Evolutionary conservation across 2,888 invertebrate genomes (phyloP), one percentile per base, ranked within the genome.

Genomic region (Smittia aterrima): DNA sequence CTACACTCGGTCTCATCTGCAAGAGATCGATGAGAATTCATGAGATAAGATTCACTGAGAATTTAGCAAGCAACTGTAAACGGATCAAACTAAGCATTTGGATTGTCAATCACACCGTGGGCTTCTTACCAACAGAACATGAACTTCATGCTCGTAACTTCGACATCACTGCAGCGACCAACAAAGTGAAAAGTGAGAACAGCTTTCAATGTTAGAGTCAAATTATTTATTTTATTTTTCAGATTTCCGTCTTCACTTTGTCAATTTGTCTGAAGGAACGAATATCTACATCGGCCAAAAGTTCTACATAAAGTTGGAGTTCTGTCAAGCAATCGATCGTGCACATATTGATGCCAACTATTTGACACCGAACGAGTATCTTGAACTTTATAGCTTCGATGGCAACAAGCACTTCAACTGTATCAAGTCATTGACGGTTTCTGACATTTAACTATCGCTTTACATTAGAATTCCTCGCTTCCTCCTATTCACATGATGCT

Each of bases 221-320:
- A n/a, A n/a, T n/a, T n/a, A n/a, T n/a, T n/a, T n/a, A n/a, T n/a
- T n/a, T n/a, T n/a, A n/a, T n/a, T n/a, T n/a, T n/a, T n/a, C n/a
- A n/a, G n/a, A n/a, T n/a, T n/a, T n/a, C n/a, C n/a, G n/a, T n/a
- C n/a, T n/a, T n/a, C n/a, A n/a, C n/a, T n/a, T n/a, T n/a, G n/a
- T n/a, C n/a, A n/a, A n/a, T n/a, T n/a, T n/a, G n/a, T n/a, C n/a
- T n/a, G n/a, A n/a, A n/a, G n/a, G n/a, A n/a, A n/a, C n/a, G n/a
- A n/a, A n/a, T n/a, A n/a, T n/a, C n/a, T 70, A 41, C 41, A 16
- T 53, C 3, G 70, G 70, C n/a, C 70, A 70, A 27, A 27, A 27
- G 24, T 70, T 25, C 18, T 53, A 25, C 53, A 70, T 70, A 4
- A 70, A 70, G 7, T 0, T 70, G 2, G 53, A 70, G 6, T 70